A percentile compares a stretch with the other conserved stretches of the same genome.
Conservation (phyloP, 2,888 invertebrate genomes). For the Tribolium freemani region DNA sequence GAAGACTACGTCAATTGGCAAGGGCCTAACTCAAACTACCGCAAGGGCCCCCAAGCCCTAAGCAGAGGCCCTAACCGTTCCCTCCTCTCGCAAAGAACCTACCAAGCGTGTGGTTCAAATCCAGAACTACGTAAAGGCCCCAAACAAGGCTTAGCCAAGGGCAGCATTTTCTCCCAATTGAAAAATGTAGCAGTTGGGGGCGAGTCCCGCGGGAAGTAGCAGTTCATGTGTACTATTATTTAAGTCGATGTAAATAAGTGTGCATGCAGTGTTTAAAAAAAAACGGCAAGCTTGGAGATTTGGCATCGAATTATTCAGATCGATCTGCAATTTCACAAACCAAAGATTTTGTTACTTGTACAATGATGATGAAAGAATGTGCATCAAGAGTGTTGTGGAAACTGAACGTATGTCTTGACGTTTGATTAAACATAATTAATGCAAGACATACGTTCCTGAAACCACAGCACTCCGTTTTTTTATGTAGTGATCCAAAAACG, state of each 20-base stretch:
- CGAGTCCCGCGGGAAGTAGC: conserved; percentile 70
- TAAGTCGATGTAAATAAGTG: conserved; percentile 46
- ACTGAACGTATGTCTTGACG: no score
- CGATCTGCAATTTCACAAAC: not conserved
- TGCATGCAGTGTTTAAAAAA: not conserved
- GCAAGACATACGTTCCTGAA: no score
- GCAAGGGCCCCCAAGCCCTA: conserved; percentile 69
- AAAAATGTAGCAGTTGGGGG: conserved; percentile 67
- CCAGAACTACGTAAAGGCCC: conserved; percentile 80
- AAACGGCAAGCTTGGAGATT: not conserved
- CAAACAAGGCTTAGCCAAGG: conserved; percentile 80
- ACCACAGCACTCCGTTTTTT: not conserved
- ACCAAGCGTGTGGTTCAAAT: conserved; percentile 77
- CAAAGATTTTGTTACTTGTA: not conserved
- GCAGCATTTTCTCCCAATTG: conserved; percentile 82
- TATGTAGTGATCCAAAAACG: not conserved
- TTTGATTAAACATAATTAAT: no score
- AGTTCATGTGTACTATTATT: conserved; percentile 55
- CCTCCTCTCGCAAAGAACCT: conserved; percentile 61
- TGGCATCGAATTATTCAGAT: not conserved
- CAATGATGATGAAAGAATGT: no score
- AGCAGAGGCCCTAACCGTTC: conserved; percentile 72
- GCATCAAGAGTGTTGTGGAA: no score
- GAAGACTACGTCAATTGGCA: conserved; percentile 89
- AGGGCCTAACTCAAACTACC: conserved; percentile 79